Conservation (phyloP, 1,140 invertebrate species). For the Sminthurinus signatus region DNA sequence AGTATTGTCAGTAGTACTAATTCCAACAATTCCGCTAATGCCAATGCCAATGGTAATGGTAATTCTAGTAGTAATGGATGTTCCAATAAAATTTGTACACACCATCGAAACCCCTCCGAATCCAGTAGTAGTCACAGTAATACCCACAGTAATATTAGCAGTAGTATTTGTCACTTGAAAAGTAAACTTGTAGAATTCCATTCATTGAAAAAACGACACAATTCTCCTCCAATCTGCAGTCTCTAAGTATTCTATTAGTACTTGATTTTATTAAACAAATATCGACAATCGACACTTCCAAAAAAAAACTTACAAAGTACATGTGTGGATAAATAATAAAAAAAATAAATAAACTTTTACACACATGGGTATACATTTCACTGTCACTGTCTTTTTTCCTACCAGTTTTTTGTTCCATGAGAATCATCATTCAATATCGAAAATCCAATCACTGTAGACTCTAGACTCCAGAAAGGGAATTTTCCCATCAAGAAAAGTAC, state of each 20-base stretch:
- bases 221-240: slow-evolving; percentile 34
- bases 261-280: not conserved
- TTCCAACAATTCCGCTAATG: too few species aligned
- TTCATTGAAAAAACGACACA: slow-evolving; percentile 35
- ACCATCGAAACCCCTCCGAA: not conserved
- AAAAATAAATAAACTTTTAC: not conserved
- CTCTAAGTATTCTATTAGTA: not conserved
- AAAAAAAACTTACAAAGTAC: too few species aligned
- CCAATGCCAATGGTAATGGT: too few species aligned
- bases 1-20: too few species aligned
- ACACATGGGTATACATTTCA: not conserved
- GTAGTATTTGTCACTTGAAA: slow-evolving; percentile 32
- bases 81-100: not conserved
- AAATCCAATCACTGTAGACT: too few species aligned
- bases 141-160: slow-evolving; percentile 18
- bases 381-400: not conserved
- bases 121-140: not conserved
- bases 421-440: not conserved
- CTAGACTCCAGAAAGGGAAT: too few species aligned
- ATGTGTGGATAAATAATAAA: not conserved
- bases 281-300: not conserved
- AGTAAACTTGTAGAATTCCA: slow-evolving; percentile 36
- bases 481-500: too few species aligned
- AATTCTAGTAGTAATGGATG: too few species aligned
- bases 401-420: not conserved